A percentile compares a stretch with the other conserved stretches of the same genome.
Evolutionary conservation across 2,888 invertebrate genomes (phyloP).

Genomic region (Girardia tigrina): DNA sequence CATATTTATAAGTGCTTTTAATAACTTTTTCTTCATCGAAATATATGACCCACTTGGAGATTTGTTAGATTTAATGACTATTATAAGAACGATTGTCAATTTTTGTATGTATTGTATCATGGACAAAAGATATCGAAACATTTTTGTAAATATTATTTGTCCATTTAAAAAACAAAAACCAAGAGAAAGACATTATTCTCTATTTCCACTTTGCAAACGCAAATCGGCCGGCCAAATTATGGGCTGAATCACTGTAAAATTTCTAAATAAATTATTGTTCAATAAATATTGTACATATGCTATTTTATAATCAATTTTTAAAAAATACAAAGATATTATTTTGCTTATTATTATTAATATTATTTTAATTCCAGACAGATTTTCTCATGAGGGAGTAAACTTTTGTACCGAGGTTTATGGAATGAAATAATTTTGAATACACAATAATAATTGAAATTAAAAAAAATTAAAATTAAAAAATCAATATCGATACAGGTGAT

Average conservation of each 20-base stretch:
- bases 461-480: no score
- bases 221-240: background rate
- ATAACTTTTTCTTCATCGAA: background rate
- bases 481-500: no score
- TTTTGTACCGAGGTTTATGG: no score
- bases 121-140: background rate
- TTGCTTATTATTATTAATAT: no score
- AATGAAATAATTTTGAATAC: no score
- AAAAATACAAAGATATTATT: no score
- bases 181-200: background rate
- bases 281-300: no score
- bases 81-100: background rate
- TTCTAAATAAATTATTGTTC: no score
- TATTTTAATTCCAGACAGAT: no score
- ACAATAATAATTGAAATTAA: no score
- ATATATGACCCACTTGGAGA: constrained; percentile 17
- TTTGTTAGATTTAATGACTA: constrained; percentile 9
- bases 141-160: constrained; percentile 7
- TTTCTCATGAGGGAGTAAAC: no score
- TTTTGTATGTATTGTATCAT: constrained; percentile 24
- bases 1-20: background rate
- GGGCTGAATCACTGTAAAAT: background rate
- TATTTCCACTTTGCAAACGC: background rate
- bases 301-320: no score
- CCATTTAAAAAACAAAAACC: background rate